Conservation (phyloP, 2,888 invertebrate species). For the Trichogramma evanescens region DNA sequence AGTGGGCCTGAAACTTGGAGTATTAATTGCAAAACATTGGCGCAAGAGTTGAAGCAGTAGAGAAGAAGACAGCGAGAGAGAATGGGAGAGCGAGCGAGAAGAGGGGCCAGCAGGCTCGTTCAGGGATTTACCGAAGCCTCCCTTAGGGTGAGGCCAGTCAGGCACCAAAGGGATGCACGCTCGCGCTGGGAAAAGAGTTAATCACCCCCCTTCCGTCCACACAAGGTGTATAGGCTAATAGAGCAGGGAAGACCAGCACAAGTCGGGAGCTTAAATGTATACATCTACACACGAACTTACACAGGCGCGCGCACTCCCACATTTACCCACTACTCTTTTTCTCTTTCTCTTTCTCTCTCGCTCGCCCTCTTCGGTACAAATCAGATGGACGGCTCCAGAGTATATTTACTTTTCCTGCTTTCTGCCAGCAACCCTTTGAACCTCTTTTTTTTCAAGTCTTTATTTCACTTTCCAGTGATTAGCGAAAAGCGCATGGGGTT, state of each 20-base stretch:
- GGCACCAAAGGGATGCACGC: constrained; percentile 8
- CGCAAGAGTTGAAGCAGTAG: constrained; percentile 22
- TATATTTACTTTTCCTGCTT: not conserved
- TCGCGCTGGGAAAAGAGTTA: constrained; percentile 27
- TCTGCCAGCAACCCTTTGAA: not conserved
- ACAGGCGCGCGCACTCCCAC: not conserved
- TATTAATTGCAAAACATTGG: constrained; percentile 40
- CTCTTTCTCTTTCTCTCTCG: not conserved
- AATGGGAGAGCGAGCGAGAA: not conserved
- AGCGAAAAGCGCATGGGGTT: constrained; percentile 14
- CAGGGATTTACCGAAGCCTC: constrained; percentile 18
- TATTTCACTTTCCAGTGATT: constrained; percentile 21
- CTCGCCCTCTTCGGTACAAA: constrained; percentile 9
- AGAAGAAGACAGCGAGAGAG: not conserved
- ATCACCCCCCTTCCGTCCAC: constrained; percentile 23
- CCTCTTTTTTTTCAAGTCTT: constrained; percentile 4
- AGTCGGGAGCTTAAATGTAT: not conserved
- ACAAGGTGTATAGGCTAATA: constrained; percentile 20
- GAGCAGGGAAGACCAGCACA: constrained; percentile 1
- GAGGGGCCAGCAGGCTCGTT: not conserved
- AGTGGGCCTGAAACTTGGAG: constrained; percentile 27
- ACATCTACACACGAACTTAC: too few species aligned
- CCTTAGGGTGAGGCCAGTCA: not conserved
- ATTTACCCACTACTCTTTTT: not conserved
- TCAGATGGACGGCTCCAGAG: constrained; percentile 13